phyloP scores from a whole-genome alignment of 2,888 invertebrate genomes.

The Ephialtes manifestator region DNA sequence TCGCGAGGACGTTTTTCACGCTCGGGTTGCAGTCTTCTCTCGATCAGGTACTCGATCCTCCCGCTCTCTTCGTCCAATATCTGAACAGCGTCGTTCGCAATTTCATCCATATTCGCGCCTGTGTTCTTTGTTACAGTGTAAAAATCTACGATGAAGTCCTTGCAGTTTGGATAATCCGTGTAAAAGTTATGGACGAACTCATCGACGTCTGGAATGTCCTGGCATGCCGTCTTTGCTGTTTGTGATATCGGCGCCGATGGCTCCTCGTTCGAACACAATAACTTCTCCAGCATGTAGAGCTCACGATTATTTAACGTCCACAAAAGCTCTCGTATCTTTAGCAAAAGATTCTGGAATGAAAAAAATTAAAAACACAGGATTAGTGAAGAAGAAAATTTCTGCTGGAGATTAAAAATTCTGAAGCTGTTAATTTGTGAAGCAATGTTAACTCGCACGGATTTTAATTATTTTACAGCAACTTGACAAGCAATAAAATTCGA shows the following conservation, averaged over 20 bases:
- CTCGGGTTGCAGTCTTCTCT: conserved; percentile 63
- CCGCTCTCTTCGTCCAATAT: conserved; percentile 76
- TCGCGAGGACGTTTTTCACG: conserved; percentile 54
- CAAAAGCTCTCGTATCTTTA: conserved; percentile 96
- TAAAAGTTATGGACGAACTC: conserved; percentile 91
- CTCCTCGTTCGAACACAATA: conserved; percentile 97
- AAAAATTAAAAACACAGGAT: conserved; percentile 8
- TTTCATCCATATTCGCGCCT: conserved; percentile 84
- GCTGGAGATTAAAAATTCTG: no score
- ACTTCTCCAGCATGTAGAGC: conserved; percentile 93
- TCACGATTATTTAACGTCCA: conserved; percentile 95
- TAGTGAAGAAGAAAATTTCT: background rate
- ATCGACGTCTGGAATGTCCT: conserved; percentile 87
- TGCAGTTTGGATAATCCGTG: conserved; percentile 90
- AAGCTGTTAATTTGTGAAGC: no score
- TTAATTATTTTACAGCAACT: no score
- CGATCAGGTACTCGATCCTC: conserved; percentile 63
- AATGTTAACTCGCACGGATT: no score
- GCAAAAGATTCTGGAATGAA: conserved; percentile 90
- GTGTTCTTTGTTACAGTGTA: conserved; percentile 84
- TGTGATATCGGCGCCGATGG: conserved; percentile 79
- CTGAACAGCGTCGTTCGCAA: conserved; percentile 83
- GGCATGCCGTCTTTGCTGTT: conserved; percentile 76
- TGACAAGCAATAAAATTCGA: no score
- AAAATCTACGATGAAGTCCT: conserved; percentile 88